Evolutionary conservation across 1,140 invertebrate genomes (phyloP), one percentile per base, ranked within the genome.

Genomic region (Sarcophaga bullata): DNA sequence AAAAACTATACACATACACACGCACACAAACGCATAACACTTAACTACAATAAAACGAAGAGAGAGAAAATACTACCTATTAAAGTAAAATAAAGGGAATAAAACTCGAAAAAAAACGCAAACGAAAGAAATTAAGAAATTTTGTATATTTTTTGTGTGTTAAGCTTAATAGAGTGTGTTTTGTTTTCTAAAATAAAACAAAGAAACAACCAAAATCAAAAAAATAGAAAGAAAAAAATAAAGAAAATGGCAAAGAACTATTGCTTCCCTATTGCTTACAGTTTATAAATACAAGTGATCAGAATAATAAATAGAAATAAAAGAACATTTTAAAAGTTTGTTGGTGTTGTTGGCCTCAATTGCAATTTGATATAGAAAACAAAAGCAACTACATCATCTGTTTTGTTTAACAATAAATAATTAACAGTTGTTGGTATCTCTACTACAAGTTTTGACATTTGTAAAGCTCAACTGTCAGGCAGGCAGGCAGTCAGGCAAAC

Each of bases 161-260:
- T n/a, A 11, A 58, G 10, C 13, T 58, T 58, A 58, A 7, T n/a
- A 58, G 54, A n/a, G 62, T 68, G 62, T 68, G 62, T 68, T 8
- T 9, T 19, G 19, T 68, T 19, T 68, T 68, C 0, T 68, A 68
- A 68, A 68, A 68, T 10, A 37, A 37, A 37, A 37, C 25, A 37
- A 37, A 37, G 25, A 37, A 37, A 37, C 25, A 37, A 37, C 1
- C 25, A 37, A 37, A 37, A 37, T 37, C 25, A 37, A 37, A 37
- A 37, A 68, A 52, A 52, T 52, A 52, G 6, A 10, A 52, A 37
- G 25, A 37, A 37, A 37, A 4, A 68, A 6, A 68, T 6, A 68
- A 68, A 68, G 19, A 68, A 62, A 25, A 68, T 68, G 62, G 62
- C 25, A 68, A 68, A 68, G 19, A 68, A 68, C 62, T 68, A 68